Percentiles rank a stretch among this genome's conserved stretches.
These are phyloP conservation scores for Drosophila mayaguana DNA, from an alignment of 2,888 invertebrate species.

Conservation along the genomic window DNA sequence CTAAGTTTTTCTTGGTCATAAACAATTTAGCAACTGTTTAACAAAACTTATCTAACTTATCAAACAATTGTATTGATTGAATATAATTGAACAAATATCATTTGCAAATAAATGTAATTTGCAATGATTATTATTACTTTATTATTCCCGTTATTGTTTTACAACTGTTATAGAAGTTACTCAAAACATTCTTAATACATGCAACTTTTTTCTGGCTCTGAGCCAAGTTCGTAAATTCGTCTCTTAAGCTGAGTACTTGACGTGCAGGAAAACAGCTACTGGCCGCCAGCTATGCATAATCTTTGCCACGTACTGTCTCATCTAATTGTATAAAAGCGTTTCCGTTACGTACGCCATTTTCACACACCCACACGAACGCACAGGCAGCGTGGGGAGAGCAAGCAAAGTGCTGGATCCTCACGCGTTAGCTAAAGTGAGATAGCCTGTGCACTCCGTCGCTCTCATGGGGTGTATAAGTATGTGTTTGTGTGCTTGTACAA, in stretches of 20 bases:
- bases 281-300: conserved; percentile 34
- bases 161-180: not conserved
- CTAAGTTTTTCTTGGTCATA: too few species aligned
- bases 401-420: conserved; percentile 23
- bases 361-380: conserved; percentile 39
- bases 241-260: not conserved
- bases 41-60: too few species aligned
- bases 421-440: conserved; percentile 29
- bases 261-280: not conserved
- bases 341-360: conserved; percentile 79
- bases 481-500: conserved; percentile 48
- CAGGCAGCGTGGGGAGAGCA: conserved; percentile 19
- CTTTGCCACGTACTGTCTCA: conserved; percentile 68
- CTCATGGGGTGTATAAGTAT: not conserved
- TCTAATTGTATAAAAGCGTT: conserved; percentile 79
- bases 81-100: too few species aligned
- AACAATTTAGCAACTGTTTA: too few species aligned
- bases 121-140: not conserved
- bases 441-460: conserved; percentile 19
- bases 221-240: too few species aligned
- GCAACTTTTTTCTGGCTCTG: not conserved
- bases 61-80: too few species aligned
- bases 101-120: too few species aligned
- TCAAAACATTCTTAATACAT: too few species aligned
- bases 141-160: too few species aligned